phyloP scores from a whole-genome alignment of 2,797 vertebrate genomes.

The Zonotrichia albicollis region DNA sequence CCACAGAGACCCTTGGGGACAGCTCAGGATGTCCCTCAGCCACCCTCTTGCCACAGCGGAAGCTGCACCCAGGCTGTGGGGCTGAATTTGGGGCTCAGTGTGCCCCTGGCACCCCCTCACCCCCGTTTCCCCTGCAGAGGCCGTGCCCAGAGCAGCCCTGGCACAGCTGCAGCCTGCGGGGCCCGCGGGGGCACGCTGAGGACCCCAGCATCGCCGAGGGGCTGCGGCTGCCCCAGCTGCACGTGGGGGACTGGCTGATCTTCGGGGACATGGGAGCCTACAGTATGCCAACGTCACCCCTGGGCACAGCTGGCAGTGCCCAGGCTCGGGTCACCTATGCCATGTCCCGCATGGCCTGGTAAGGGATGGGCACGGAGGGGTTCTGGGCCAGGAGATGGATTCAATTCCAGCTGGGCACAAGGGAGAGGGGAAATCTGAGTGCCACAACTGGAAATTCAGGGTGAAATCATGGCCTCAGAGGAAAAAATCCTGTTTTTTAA shows the following conservation, averaged over 20 bases:
- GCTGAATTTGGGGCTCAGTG: too few relatives aligned
- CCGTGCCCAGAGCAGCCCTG: slow-evolving; percentile 43
- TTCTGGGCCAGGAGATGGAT: background rate
- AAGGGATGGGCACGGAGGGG: slow-evolving; percentile 7
- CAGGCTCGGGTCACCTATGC: slow-evolving; percentile 62
- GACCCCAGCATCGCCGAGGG: slow-evolving; percentile 64
- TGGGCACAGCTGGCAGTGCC: background rate
- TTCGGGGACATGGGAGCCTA: slow-evolving; percentile 82
- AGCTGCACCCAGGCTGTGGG: too few relatives aligned
- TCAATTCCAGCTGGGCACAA: too few relatives aligned
- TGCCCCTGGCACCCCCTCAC: too few relatives aligned
- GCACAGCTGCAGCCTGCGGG: slow-evolving; percentile 76
- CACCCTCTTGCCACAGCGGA: too few relatives aligned
- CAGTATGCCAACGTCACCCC: background rate
- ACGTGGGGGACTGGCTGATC: slow-evolving; percentile 80
- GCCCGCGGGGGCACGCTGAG: slow-evolving; percentile 29
- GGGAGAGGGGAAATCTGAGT: background rate
- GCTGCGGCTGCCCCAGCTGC: slow-evolving; percentile 74
- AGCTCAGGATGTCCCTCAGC: too few relatives aligned
- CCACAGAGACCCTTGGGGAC: too few relatives aligned
- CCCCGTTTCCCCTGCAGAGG: slow-evolving; percentile 44
- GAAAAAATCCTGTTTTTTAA: background rate
- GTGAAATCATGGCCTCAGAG: background rate
- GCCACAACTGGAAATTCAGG: background rate
- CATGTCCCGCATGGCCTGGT: slow-evolving; percentile 80